A percentile compares a stretch with the other conserved stretches of the same genome.
phyloP scores from a whole-genome alignment of 1,140 invertebrate genomes.

The Bombus terrestris region DNA sequence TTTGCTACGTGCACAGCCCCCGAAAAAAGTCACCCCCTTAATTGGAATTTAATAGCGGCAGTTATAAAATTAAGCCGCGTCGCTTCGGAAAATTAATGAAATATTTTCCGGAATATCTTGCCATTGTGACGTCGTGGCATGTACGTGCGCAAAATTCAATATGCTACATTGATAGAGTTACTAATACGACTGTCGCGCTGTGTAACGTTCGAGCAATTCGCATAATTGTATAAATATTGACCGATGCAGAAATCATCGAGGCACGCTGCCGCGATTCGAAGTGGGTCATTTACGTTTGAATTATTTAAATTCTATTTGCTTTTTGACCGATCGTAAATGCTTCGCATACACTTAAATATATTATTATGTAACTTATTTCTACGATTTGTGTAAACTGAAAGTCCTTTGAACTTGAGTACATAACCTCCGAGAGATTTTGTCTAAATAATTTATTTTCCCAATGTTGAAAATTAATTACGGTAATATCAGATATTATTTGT shows the following conservation, averaged over 20 bases:
- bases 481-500: background rate
- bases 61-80: conserved; percentile 1
- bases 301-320: conserved; percentile 12
- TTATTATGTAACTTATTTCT: background rate
- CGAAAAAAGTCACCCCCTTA: background rate
- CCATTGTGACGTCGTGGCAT: background rate
- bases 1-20: background rate
- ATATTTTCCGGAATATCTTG: conserved; percentile 26
- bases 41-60: conserved; percentile 15
- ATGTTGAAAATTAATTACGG: background rate
- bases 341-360: background rate
- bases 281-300: conserved; percentile 14
- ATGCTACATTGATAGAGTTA: conserved; percentile 14
- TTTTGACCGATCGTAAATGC: background rate
- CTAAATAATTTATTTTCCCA: background rate
- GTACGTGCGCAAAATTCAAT: background rate
- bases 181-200: background rate
- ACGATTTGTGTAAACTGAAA: background rate
- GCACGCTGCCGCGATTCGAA: background rate
- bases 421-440: background rate
- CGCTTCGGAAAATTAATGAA: conserved; percentile 13
- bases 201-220: background rate
- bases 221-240: conserved; percentile 25
- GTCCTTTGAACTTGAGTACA: background rate
- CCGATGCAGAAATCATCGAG: conserved; percentile 3